phyloP scores from a whole-genome alignment of 2,797 vertebrate genomes.

The Ceryle rudis region DNA sequence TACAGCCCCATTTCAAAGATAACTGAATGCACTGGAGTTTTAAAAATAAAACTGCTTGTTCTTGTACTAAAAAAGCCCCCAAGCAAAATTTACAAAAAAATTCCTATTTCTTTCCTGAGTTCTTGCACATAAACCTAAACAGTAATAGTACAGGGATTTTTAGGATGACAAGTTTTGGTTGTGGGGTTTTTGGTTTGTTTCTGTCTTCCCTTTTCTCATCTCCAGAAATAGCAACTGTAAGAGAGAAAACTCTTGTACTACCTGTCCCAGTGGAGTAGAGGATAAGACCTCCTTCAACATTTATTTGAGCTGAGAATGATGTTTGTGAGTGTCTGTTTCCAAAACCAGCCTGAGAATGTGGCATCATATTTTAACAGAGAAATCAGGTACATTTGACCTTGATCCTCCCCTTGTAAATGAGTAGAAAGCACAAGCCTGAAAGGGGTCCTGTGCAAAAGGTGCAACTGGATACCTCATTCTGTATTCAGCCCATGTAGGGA shows the following conservation, averaged over 20 bases:
- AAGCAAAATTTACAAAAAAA: background rate
- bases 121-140: background rate
- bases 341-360: background rate
- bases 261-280: background rate
- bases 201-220: background rate
- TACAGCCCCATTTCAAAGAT: background rate
- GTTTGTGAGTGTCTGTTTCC: background rate
- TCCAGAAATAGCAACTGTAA: background rate
- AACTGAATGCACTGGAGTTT: background rate
- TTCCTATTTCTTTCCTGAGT: background rate
- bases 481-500: accelerated
- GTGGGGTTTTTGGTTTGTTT: background rate
- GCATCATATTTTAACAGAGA: background rate
- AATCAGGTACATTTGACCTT: background rate
- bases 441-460: background rate
- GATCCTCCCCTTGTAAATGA: background rate
- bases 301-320: background rate
- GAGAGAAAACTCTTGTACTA: background rate
- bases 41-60: background rate
- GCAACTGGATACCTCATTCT: accelerated
- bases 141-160: background rate
- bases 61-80: background rate
- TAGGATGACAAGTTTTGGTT: background rate
- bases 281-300: background rate
- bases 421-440: background rate